These are phyloP conservation scores for Epinotia bilunana DNA, from an alignment of 2,888 invertebrate genomes.

Conservation along the genomic window DNA sequence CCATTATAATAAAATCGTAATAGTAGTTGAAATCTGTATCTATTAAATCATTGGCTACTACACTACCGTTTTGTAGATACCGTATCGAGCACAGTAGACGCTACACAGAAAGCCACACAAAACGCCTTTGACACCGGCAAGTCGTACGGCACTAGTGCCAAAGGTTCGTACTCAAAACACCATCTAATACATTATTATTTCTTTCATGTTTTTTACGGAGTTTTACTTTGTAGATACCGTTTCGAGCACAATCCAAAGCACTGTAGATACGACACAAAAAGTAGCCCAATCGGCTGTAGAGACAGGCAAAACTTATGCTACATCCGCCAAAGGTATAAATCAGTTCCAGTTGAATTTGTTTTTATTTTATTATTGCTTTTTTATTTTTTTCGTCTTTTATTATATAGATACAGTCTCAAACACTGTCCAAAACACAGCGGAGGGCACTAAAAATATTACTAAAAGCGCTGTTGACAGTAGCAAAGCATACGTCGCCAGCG, in stretches of 20 bases:
- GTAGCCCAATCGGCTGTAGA: slow-evolving; percentile 43
- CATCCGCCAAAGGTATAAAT: slow-evolving; percentile 45
- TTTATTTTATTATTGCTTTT: slow-evolving; percentile 34
- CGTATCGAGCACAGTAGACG: slow-evolving; percentile 42
- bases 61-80: slow-evolving; percentile 39
- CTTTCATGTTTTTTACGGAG: slow-evolving; percentile 5
- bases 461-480: slow-evolving; percentile 62
- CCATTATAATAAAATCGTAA: not conserved
- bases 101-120: slow-evolving; percentile 42
- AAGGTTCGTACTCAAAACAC: slow-evolving; percentile 38
- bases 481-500: slow-evolving; percentile 60
- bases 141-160: slow-evolving; percentile 43
- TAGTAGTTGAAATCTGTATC: not conserved
- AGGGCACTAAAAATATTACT: slow-evolving; percentile 61
- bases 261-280: slow-evolving; percentile 46
- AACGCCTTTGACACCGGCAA: slow-evolving; percentile 44
- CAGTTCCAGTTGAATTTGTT: not conserved
- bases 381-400: slow-evolving; percentile 48
- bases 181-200: not conserved
- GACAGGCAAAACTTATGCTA: slow-evolving; percentile 45
- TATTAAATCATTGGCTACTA: not conserved
- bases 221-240: slow-evolving; percentile 41
- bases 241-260: slow-evolving; percentile 44
- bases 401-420: slow-evolving; percentile 65
- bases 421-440: slow-evolving; percentile 61